Base-by-base conservation (phyloP, 2,888 invertebrate species). In the Orchesellides sinensis region DNA sequence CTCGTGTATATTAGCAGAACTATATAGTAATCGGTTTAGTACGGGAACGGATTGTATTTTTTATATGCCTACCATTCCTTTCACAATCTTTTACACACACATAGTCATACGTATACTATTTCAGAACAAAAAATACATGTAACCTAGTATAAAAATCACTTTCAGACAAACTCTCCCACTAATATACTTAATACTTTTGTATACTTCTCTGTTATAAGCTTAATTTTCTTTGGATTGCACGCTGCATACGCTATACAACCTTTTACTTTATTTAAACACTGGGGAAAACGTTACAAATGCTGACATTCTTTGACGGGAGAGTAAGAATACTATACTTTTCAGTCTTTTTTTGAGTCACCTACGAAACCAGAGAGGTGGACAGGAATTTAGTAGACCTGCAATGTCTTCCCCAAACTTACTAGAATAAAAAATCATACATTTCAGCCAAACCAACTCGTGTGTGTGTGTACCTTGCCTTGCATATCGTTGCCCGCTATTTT, bases 201-300 rank as follows among this genome's bases (percentile, higher is more conserved):
- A 5, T 35, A 5, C 12, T 12, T 35, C 35, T 35, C 35, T 35
- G 35, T 12, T 35, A 5, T 35, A 35, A 35, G 35, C 35, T n/a
- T n/a, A n/a, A n/a, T n/a, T n/a, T n/a, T n/a, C n/a, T n/a, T n/a
- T n/a, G n/a, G n/a, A n/a, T n/a, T n/a, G n/a, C n/a, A n/a, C n/a
- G n/a, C n/a, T n/a, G n/a, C n/a, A n/a, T n/a, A n/a, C n/a, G n/a
- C 40, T 40, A 8, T 40, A 40, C 40, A 61, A 73, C 73, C 49
- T 73, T 73, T 73, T 29, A 35, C 72, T 59, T n/a, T 49, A 68
- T 68, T 69, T 54, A 47, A 25, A 59, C 47, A 17, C 27, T 35
- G 49, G 17, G n/a, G n/a, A n/a, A 73, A 74, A 74, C 52, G 52
- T 65, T 61, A 32, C 61, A 73, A 49, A n/a, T 32, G 32, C 40